Evolutionary conservation across 1,140 invertebrate species (phyloP), one percentile per base, ranked within the genome.

Genomic region (Drosophila nikananu): DNA sequence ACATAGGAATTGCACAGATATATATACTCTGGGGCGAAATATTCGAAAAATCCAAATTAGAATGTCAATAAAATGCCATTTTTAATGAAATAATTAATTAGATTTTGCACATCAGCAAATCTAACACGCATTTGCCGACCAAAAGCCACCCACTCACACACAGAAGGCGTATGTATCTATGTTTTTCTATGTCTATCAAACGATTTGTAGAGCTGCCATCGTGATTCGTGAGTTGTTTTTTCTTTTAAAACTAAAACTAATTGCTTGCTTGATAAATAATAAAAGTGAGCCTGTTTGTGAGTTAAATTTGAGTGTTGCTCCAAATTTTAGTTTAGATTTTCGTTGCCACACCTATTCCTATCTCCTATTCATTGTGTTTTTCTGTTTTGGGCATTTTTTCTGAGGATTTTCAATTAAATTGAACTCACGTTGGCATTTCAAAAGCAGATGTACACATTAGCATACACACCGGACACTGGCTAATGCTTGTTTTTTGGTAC

Each of bases 11-110:
- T 58, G 13, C 57, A 42, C 70, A 35, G 19, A 46, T 46, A 46
- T 46, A 58, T 39, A 57, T n/a, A 37, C 46, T 44, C 23, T 10
- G 25, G 61, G 27, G 46, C 37, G 59, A 70, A 75, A 76, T 83
- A 61, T 83, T 81, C 81, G 54, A 83, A 91, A 90, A 90, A 91
- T 91, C 82, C 64, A 91, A 90, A 90, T 90, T 90, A 91, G 79
- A 90, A 81, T 90, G 86, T 90, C 86, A 90, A 90, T 91, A 90
- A 91, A 90, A 90, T 89, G 89, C 70, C 66, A 49, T 73, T 81
- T 89, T 78, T 89, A 90, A 91, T 90, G 82, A 90, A 90, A 90
- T 90, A 90, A 90, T 90, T 90, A 90, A 86, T 89, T 89, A 89
- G 84, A 89, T 89, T 89, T 89, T 81, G 84, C 70, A 89, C 84